phyloP scores from a whole-genome alignment of 1,140 invertebrate species.

The Leguminivora glycinivorella region DNA sequence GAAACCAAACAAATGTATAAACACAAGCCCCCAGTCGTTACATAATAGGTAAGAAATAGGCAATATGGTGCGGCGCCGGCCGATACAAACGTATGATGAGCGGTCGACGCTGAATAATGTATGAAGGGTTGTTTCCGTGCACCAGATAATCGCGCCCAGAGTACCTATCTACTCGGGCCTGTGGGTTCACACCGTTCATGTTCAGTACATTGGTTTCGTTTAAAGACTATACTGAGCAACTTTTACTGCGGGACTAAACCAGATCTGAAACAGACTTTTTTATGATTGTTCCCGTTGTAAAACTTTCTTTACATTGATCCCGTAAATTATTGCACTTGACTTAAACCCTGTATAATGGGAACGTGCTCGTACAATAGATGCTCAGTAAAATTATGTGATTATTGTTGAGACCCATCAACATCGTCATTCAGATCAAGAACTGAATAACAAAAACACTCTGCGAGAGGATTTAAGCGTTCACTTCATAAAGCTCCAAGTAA shows the following conservation, averaged over 20 bases:
- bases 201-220: background rate
- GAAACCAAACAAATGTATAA: background rate
- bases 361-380: too few relatives aligned
- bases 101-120: conserved; percentile 43
- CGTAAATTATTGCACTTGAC: too few relatives aligned
- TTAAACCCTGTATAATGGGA: too few relatives aligned
- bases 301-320: too few relatives aligned
- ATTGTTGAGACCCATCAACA: background rate
- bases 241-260: too few relatives aligned
- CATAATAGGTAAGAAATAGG: conserved; percentile 36
- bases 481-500: conserved; percentile 4
- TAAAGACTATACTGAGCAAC: background rate
- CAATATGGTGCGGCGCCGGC: conserved; percentile 33
- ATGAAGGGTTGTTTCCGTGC: conserved; percentile 36
- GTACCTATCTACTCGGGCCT: background rate
- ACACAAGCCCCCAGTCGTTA: conserved; percentile 28
- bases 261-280: too few relatives aligned
- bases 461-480: conserved; percentile 1
- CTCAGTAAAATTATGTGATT: background rate
- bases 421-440: conserved; percentile 11
- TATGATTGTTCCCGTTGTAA: too few relatives aligned
- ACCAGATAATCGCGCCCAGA: conserved; percentile 34
- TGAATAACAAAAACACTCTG: background rate
- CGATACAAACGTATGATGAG: conserved; percentile 41
- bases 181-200: background rate